Conservation (phyloP, 2,888 invertebrate species). For the Melanophora roralis region DNA sequence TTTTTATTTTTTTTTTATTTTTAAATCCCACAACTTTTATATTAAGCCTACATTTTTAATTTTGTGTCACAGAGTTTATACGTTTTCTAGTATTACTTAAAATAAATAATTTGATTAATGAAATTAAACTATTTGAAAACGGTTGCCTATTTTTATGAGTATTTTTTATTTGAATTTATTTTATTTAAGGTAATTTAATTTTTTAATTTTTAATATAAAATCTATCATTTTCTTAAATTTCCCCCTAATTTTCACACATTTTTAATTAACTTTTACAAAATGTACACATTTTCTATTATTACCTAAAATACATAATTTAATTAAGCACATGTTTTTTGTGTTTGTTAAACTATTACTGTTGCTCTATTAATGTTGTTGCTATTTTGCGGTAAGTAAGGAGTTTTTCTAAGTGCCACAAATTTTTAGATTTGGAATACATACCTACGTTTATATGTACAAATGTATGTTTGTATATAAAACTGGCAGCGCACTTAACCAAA, state of each 20-base stretch:
- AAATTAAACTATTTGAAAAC: no score
- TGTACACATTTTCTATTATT: no score
- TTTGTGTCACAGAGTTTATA: no score
- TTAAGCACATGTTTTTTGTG: constrained; percentile 16
- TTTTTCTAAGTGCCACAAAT: constrained; percentile 19
- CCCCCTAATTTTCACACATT: background rate
- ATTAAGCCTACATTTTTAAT: no score
- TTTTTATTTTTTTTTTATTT: background rate
- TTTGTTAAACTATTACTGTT: background rate
- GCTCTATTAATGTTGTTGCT: background rate
- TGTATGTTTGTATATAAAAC: background rate
- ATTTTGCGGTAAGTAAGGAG: constrained; percentile 28
- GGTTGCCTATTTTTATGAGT: no score
- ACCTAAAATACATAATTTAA: background rate
- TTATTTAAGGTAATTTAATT: no score
- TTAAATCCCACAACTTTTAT: background rate
- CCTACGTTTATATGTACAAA: no score
- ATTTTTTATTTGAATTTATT: no score
- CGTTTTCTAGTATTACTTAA: no score
- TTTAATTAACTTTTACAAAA: no score
- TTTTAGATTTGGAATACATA: constrained; percentile 1
- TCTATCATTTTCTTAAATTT: background rate
- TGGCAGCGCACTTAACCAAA: background rate
- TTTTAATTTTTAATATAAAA: background rate
- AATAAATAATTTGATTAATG: no score